These are phyloP conservation scores for Drosophila quinaria DNA, from an alignment of 2,888 invertebrate species.

Conservation along the genomic window DNA sequence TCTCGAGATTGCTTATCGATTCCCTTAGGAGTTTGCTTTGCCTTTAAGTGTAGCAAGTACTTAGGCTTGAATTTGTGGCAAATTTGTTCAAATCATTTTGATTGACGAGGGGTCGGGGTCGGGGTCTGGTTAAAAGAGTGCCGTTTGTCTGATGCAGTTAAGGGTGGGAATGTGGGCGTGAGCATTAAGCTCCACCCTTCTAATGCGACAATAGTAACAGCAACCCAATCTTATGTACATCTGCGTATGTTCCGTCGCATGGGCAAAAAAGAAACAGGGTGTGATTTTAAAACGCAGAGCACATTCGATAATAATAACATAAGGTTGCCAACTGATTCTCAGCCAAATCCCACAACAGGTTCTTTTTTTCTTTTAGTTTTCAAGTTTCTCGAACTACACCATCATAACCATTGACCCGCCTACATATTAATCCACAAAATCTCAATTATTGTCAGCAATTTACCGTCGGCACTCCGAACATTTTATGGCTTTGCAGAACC, in stretches of 20 bases:
- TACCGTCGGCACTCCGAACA: background rate
- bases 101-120: constrained; percentile 22
- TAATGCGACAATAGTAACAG: constrained; percentile 2
- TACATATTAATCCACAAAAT: background rate
- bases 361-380: background rate
- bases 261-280: constrained; percentile 6
- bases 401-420: background rate
- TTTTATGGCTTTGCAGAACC: background rate
- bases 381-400: background rate
- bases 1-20: constrained; percentile 54
- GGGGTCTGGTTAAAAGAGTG: constrained; percentile 28
- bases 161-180: constrained; percentile 53
- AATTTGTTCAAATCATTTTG: constrained; percentile 62
- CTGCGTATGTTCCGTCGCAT: constrained; percentile 11
- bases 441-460: background rate
- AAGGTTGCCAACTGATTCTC: background rate
- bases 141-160: constrained; percentile 2
- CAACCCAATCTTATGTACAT: constrained; percentile 19
- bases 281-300: constrained; percentile 3
- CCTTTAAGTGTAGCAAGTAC: constrained; percentile 37
- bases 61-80: constrained; percentile 61
- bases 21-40: constrained; percentile 50
- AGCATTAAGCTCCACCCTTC: constrained; percentile 36
- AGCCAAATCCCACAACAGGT: background rate
- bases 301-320: background rate